Conservation (phyloP, 2,113 vertebrate species). For the Nanger granti region DNA sequence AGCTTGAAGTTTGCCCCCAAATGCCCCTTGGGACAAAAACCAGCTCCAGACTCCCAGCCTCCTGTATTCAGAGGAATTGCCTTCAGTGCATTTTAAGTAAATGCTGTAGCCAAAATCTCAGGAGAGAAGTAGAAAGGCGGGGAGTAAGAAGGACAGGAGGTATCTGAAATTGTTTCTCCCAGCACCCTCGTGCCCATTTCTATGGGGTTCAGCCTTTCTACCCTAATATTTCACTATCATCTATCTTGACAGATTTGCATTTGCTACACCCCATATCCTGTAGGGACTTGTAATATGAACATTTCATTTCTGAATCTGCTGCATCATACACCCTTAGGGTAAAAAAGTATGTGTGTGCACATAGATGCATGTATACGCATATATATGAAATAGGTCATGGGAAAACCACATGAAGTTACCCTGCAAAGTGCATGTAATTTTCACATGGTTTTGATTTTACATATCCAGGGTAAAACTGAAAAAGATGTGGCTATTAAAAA, state of each 20-base stretch:
- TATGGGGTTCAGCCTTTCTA: background rate
- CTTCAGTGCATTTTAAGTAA: background rate
- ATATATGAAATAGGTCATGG: background rate
- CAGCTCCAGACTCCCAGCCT: background rate
- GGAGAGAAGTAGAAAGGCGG: background rate
- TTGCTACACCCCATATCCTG: background rate
- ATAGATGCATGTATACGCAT: accelerated
- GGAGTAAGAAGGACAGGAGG: background rate
- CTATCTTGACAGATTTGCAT: background rate
- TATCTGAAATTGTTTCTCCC: background rate
- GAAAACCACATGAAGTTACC: background rate
- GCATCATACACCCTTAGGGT: background rate
- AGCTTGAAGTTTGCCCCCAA: background rate
- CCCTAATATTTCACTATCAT: background rate
- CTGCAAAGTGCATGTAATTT: background rate
- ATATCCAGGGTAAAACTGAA: background rate
- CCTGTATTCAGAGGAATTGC: background rate
- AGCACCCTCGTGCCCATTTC: background rate
- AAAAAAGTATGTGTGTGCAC: background rate
- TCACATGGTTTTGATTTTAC: background rate
- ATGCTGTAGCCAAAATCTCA: background rate
- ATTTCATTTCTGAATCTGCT: background rate
- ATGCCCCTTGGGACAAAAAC: background rate
- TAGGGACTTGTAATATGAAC: background rate
- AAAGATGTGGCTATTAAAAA: background rate